Conservation (phyloP, 2,888 invertebrate species). For the Amiota mariae region DNA sequence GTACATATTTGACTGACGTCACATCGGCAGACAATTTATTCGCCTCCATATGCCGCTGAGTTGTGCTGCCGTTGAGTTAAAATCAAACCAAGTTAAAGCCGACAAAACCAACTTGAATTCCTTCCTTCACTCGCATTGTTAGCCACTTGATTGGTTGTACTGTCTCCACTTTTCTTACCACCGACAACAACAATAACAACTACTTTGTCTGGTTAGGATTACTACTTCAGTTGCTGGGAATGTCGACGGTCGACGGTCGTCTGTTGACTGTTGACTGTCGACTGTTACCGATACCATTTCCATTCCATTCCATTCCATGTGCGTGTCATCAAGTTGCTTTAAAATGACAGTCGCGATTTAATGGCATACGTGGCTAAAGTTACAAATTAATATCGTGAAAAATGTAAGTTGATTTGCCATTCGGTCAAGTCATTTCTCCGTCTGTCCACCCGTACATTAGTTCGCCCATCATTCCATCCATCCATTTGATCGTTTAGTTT, state of each 20-base stretch:
- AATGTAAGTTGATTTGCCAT: slow-evolving; percentile 21
- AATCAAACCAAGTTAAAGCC: neutral
- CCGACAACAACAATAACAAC: neutral
- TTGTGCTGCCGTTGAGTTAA: slow-evolving; percentile 8
- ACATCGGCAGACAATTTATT: slow-evolving; percentile 58
- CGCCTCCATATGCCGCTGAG: slow-evolving; percentile 41
- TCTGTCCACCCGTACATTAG: slow-evolving; percentile 22
- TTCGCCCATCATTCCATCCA: slow-evolving; percentile 12
- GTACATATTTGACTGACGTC: slow-evolving; percentile 50
- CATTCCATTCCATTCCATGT: slow-evolving; percentile 50
- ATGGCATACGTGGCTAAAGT: slow-evolving; percentile 60
- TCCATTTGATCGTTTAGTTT: slow-evolving; percentile 9
- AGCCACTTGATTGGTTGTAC: slow-evolving; percentile 19
- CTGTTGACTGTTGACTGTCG: neutral
- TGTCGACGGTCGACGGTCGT: neutral
- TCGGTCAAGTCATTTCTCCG: slow-evolving; percentile 23
- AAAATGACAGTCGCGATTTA: slow-evolving; percentile 73
- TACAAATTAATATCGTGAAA: slow-evolving; percentile 66
- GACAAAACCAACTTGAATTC: slow-evolving; percentile 14
- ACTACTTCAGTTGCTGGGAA: slow-evolving; percentile 1
- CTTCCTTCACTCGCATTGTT: slow-evolving; percentile 8
- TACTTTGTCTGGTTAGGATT: neutral
- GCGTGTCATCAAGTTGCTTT: slow-evolving; percentile 72
- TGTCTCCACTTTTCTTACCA: neutral
- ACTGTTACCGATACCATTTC: slow-evolving; percentile 22